These are phyloP conservation scores for Barnardius zonarius DNA, from an alignment of 2,113 vertebrate genomes.

Conservation along the genomic window DNA sequence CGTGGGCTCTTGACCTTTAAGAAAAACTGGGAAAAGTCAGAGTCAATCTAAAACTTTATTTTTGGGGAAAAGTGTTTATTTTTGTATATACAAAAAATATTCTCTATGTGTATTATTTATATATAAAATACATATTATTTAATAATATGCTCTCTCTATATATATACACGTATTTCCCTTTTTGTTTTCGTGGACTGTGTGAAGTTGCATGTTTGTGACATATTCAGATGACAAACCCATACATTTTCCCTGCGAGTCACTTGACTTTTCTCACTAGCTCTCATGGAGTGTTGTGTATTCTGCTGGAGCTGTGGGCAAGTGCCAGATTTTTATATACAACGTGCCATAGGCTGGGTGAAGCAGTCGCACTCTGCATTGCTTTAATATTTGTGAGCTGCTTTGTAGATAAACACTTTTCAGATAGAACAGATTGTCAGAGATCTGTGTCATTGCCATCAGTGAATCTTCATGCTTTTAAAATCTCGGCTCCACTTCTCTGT, in stretches of 20 bases:
- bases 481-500: not conserved
- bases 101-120: not conserved
- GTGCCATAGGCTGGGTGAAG: not conserved
- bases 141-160: not conserved
- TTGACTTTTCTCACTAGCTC: not conserved
- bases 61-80: not conserved
- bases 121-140: not conserved
- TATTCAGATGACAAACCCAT: not conserved
- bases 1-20: not conserved
- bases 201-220: not conserved
- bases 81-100: not conserved
- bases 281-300: accelerated
- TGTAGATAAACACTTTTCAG: not conserved
- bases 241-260: not conserved
- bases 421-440: not conserved
- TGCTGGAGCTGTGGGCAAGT: not conserved
- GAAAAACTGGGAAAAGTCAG: not conserved
- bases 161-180: not conserved
- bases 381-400: not conserved
- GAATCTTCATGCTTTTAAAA: not conserved
- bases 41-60: not conserved
- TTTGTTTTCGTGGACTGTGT: not conserved
- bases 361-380: not conserved
- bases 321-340: not conserved
- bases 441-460: not conserved